Conservation (phyloP, 2,888 invertebrate genomes). For the Bedellia somnulentella region DNA sequence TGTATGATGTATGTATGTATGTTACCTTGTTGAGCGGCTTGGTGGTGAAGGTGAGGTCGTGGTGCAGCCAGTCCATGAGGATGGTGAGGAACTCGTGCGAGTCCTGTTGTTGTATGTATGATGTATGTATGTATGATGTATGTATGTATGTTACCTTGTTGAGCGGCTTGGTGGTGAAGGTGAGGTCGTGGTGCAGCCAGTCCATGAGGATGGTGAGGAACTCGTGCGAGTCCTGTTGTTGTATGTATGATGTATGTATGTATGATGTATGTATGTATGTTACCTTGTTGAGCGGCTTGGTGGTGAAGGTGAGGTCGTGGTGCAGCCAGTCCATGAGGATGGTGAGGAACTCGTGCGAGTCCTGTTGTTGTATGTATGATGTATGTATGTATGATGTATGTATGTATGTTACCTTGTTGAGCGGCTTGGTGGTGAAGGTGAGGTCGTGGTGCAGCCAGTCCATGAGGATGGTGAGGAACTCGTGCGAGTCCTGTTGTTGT, state of each 20-base stretch:
- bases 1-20: no score
- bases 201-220: conserved; percentile 87
- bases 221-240: conserved; percentile 91
- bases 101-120: conserved; percentile 91
- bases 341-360: conserved; percentile 88
- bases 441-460: conserved; percentile 88
- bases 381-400: no score
- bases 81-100: conserved; percentile 90
- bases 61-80: conserved; percentile 85
- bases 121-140: no score
- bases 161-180: conserved; percentile 33
- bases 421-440: conserved; percentile 34
- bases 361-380: no score
- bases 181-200: conserved; percentile 83
- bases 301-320: conserved; percentile 68
- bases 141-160: conserved; percentile 45
- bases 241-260: no score
- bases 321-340: conserved; percentile 88
- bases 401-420: conserved; percentile 42
- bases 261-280: no score
- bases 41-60: conserved; percentile 66
- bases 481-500: conserved; percentile 92
- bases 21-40: conserved; percentile 36
- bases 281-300: conserved; percentile 37
- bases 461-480: conserved; percentile 84